Percentiles rank a stretch among this genome's conserved stretches.
Conservation (phyloP, 2,113 vertebrate species). For the Emberiza fucata region DNA sequence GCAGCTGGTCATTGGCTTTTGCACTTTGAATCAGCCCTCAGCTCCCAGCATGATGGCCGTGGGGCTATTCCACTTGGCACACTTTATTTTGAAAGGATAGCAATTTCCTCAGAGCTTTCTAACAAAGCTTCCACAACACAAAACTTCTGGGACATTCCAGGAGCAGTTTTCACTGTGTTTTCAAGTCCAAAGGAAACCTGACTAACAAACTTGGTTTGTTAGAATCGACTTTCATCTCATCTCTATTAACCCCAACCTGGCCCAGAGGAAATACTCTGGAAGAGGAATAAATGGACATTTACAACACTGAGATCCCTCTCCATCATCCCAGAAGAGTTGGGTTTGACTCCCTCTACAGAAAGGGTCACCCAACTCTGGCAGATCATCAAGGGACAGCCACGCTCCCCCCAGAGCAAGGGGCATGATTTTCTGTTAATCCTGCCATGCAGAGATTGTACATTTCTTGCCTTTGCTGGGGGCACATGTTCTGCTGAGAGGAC, state of each 20-base stretch:
- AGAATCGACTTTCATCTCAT: neutral
- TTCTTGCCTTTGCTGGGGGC: neutral
- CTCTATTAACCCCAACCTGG: neutral
- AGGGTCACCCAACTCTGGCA: neutral
- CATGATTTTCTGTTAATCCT: neutral
- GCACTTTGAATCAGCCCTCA: neutral
- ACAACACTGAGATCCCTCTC: neutral
- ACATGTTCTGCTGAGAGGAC: neutral
- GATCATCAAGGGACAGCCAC: neutral
- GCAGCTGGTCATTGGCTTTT: neutral
- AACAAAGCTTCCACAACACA: neutral
- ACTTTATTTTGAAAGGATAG: neutral
- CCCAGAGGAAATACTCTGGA: neutral
- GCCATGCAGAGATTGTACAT: neutral
- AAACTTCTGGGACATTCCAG: neutral
- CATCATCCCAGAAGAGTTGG: neutral
- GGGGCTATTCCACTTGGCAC: neutral
- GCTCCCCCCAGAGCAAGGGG: neutral
- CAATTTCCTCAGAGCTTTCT: neutral
- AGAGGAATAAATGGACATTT: neutral
- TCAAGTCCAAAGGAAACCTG: neutral
- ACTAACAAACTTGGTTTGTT: neutral
- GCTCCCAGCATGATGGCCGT: fast-evolving
- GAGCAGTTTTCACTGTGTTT: neutral
- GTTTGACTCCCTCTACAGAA: neutral